Evolutionary conservation across 2,888 invertebrate genomes (phyloP).

Genomic region (Galerucella pusilla): DNA sequence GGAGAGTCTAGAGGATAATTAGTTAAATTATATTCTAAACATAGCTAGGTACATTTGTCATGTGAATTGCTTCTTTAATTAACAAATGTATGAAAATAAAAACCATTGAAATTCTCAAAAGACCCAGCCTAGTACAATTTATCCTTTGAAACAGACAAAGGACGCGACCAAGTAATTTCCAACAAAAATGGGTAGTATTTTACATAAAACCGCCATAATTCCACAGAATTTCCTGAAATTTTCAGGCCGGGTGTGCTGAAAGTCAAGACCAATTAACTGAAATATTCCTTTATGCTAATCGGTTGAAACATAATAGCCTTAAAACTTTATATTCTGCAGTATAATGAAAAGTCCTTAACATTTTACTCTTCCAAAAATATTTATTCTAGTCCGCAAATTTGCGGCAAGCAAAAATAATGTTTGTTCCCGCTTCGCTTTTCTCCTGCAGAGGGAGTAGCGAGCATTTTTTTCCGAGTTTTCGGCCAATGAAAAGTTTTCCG

Average conservation of each 20-base stretch:
- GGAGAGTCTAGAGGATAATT: neutral
- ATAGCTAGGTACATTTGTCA: conserved; percentile 31
- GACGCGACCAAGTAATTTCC: conserved; percentile 54
- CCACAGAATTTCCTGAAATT: conserved; percentile 58
- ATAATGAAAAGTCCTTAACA: conserved; percentile 67
- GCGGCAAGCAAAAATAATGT: conserved; percentile 67
- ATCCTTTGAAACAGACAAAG: conserved; percentile 52
- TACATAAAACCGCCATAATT: conserved; percentile 60
- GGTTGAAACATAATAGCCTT: conserved; percentile 64
- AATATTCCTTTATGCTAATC: conserved; percentile 66
- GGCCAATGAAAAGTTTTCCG: conserved; percentile 63
- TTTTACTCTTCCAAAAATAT: conserved; percentile 67
- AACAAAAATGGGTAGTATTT: conserved; percentile 56
- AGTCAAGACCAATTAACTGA: conserved; percentile 64
- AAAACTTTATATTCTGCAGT: conserved; percentile 64
- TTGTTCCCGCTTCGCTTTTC: conserved; percentile 61
- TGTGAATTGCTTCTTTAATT: conserved; percentile 44
- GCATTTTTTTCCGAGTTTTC: conserved; percentile 63
- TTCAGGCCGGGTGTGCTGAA: conserved; percentile 54
- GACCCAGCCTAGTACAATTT: conserved; percentile 49
- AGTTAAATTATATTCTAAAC: conserved; percentile 11
- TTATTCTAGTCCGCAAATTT: conserved; percentile 66
- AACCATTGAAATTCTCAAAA: conserved; percentile 46
- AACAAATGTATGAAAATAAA: conserved; percentile 45
- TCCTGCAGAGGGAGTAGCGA: conserved; percentile 60